phyloP scores from a whole-genome alignment of 2,888 invertebrate genomes.

The Acanthosepion lycidas region DNA sequence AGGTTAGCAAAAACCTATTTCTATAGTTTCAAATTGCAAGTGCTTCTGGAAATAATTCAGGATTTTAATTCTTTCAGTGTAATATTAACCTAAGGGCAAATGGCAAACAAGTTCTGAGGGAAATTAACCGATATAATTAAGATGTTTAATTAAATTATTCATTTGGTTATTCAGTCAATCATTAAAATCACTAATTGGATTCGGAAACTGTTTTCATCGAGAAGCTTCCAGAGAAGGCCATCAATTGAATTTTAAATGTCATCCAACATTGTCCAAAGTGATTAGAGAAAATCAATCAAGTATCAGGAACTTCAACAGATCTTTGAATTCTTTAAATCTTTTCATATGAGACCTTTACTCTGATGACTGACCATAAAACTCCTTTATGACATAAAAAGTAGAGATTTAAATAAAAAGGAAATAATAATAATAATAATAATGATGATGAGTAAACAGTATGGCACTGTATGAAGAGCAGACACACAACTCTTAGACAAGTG shows the following conservation, averaged over 20 bases:
- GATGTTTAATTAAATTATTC: slow-evolving; percentile 23
- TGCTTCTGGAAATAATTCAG: slow-evolving; percentile 9
- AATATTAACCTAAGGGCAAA: not conserved
- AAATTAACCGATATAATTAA: slow-evolving; percentile 23
- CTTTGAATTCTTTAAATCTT: not conserved
- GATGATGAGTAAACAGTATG: too few species aligned
- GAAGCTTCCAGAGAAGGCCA: not conserved
- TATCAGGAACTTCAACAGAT: not conserved
- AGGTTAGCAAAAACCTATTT: not conserved
- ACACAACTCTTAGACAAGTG: too few species aligned
- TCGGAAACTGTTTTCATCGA: not conserved
- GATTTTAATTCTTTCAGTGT: not conserved
- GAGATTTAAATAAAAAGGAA: not conserved
- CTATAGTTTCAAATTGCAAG: not conserved
- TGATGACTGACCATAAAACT: not conserved
- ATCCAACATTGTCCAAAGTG: not conserved
- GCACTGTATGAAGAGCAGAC: too few species aligned
- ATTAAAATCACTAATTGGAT: slow-evolving; percentile 33
- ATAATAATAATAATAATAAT: too few species aligned
- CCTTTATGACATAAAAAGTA: not conserved
- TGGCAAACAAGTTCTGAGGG: not conserved
- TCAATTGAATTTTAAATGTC: not conserved
- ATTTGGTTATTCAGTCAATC: slow-evolving; percentile 8
- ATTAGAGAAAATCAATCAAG: not conserved
- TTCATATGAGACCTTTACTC: not conserved